phyloP scores from a whole-genome alignment of 2,888 invertebrate genomes.

The Tetheella fluctuosa region DNA sequence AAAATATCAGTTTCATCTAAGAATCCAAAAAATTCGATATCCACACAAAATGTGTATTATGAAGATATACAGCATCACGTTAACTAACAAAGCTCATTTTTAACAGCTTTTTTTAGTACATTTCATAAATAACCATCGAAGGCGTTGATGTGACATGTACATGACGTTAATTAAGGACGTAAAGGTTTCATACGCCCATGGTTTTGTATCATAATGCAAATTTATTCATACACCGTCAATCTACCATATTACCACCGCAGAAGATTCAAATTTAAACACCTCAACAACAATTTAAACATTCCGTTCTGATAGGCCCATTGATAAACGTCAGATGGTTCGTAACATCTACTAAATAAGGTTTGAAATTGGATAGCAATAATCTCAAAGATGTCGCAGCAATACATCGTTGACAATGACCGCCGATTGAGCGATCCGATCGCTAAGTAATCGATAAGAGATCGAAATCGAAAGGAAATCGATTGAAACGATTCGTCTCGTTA shows the following conservation, averaged over 20 bases:
- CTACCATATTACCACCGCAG: constrained; percentile 26
- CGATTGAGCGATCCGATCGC: constrained; percentile 69
- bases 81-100: constrained; percentile 1
- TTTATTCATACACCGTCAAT: constrained; percentile 22
- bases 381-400: constrained; percentile 55
- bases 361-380: constrained; percentile 36
- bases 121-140: constrained; percentile 39
- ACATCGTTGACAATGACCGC: constrained; percentile 63
- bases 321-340: neutral
- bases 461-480: constrained; percentile 54
- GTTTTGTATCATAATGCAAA: constrained; percentile 31
- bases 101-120: constrained; percentile 3
- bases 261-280: constrained; percentile 33
- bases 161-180: constrained; percentile 63
- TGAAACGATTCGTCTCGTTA: constrained; percentile 60
- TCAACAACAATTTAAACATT: constrained; percentile 13
- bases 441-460: constrained; percentile 60
- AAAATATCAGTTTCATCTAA: neutral
- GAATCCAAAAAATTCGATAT: neutral
- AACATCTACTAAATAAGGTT: constrained; percentile 31
- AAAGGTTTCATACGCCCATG: constrained; percentile 36
- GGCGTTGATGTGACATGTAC: constrained; percentile 62
- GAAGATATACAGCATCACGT: neutral
- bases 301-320: constrained; percentile 1
- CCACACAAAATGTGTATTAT: neutral